Percentiles rank a stretch among this genome's conserved stretches.
Conservation (phyloP, 2,797 vertebrate genomes). For the Dallia pectoralis region DNA sequence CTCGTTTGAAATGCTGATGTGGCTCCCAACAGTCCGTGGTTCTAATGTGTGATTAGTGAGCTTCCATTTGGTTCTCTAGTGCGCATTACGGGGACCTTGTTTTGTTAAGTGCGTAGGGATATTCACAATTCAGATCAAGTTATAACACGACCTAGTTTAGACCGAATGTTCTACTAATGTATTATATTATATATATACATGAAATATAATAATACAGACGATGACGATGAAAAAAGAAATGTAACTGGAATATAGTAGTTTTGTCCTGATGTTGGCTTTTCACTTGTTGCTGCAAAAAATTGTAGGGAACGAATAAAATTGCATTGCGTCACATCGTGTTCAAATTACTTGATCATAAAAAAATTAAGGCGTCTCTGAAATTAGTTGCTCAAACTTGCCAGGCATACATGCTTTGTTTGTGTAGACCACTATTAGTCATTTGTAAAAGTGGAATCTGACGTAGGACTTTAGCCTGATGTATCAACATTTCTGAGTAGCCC, state of each 20-base stretch:
- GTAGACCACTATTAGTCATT: neutral
- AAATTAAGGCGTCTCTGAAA: too few species aligned
- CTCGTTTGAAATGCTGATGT: constrained; percentile 22
- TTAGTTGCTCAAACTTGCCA: too few species aligned
- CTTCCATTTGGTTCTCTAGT: neutral
- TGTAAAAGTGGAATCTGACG: neutral
- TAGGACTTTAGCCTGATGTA: neutral
- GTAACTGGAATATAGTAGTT: neutral
- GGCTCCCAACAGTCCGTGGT: neutral
- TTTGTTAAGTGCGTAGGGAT: neutral
- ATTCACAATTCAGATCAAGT: neutral
- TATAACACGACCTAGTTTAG: neutral
- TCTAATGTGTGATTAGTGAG: neutral
- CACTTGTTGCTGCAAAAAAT: neutral
- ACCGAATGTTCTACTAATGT: too few species aligned
- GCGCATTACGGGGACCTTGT: neutral
- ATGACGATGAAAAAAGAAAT: neutral
- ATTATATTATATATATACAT: too few species aligned
- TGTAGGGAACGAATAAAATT: neutral
- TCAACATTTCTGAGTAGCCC: neutral
- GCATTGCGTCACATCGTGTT: neutral
- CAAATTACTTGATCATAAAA: neutral
- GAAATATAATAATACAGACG: neutral
- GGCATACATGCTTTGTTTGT: neutral
- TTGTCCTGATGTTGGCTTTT: neutral